A percentile compares a stretch with the other conserved stretches of the same genome.
These are phyloP conservation scores for Neogale vison DNA, from an alignment of 2,113 vertebrate genomes.

Conservation along the genomic window DNA sequence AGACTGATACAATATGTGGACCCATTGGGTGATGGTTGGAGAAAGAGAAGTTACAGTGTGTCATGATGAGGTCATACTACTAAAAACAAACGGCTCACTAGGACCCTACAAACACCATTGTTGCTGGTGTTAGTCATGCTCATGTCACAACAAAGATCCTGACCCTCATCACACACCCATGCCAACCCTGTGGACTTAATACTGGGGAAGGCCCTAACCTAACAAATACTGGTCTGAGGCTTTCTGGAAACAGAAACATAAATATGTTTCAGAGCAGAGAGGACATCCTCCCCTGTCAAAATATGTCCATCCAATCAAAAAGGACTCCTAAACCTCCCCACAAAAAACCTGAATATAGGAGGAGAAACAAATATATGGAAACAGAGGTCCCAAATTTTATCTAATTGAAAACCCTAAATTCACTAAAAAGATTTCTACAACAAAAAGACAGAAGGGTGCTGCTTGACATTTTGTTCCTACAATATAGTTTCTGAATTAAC, in stretches of 20 bases:
- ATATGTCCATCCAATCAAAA: not conserved
- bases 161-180: not conserved
- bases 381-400: not conserved
- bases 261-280: not conserved
- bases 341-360: not conserved
- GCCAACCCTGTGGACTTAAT: not conserved
- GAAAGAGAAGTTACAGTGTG: not conserved
- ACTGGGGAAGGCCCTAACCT: not conserved
- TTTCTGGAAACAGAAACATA: not conserved
- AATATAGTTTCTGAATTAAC: not conserved
- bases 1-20: not conserved
- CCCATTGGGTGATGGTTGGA: not conserved
- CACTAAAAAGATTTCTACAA: not conserved
- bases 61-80: not conserved
- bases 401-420: not conserved
- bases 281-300: not conserved
- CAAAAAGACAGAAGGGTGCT: not conserved
- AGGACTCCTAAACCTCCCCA: not conserved
- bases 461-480: not conserved
- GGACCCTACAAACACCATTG: not conserved
- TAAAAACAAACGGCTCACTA: not conserved
- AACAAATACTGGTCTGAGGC: not conserved
- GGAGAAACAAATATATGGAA: not conserved
- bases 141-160: not conserved
- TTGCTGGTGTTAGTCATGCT: not conserved